A percentile compares a stretch with the other conserved stretches of the same genome.
Conservation (phyloP, 2,888 invertebrate genomes). For the Nemotelus pantherinus region DNA sequence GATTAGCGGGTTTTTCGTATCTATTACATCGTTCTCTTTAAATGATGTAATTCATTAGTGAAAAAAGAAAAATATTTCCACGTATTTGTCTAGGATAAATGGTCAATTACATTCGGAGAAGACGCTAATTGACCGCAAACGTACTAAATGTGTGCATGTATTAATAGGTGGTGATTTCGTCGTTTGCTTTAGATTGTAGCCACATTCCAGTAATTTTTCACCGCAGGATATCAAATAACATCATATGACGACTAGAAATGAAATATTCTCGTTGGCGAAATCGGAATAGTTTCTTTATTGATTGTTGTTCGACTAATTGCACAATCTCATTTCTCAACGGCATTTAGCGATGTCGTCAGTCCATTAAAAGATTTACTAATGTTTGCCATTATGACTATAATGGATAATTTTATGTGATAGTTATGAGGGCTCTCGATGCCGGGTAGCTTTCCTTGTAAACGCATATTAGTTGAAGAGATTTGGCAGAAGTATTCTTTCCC, state of each 20-base stretch:
- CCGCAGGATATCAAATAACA: neutral
- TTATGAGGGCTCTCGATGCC: neutral
- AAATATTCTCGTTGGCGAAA: neutral
- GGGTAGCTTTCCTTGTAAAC: too few species aligned
- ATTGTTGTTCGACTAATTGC: conserved; percentile 15
- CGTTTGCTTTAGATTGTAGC: neutral
- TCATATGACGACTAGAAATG: neutral
- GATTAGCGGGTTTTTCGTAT: too few species aligned
- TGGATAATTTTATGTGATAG: conserved; percentile 12
- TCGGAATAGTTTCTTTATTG: conserved; percentile 19
- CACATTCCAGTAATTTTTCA: neutral
- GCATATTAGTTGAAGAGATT: too few species aligned
- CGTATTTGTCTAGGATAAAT: too few species aligned
- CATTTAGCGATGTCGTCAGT: neutral
- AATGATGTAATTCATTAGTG: too few species aligned
- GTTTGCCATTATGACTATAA: neutral
- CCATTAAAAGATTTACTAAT: neutral
- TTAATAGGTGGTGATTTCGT: neutral
- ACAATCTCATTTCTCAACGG: conserved; percentile 5
- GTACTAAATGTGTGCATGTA: neutral
- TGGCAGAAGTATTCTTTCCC: too few species aligned
- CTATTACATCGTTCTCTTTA: too few species aligned
- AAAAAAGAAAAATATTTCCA: too few species aligned
- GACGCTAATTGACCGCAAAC: too few species aligned
- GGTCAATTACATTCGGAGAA: too few species aligned